These are phyloP conservation scores for Sanderia malayensis DNA, from an alignment of 30 jellyfish, hydroid and myxozoan genomes.

Conservation along the genomic window DNA sequence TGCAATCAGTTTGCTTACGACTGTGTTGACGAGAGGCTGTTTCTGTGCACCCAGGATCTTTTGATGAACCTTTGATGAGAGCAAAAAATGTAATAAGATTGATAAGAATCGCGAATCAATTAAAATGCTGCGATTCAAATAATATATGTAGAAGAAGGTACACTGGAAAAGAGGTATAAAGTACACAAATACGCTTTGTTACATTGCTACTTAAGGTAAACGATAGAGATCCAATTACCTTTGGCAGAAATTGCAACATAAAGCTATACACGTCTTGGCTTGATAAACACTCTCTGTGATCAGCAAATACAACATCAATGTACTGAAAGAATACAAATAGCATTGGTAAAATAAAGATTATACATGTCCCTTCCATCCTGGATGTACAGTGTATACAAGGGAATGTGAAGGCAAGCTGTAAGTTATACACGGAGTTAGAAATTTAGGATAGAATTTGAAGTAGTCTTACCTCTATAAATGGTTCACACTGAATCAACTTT, in stretches of 20 bases:
- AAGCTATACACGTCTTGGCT: conserved; percentile 56
- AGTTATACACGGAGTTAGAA: background rate
- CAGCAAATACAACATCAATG: conserved; percentile 79
- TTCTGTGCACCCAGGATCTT: conserved; percentile 75
- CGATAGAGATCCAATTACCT: too few relatives aligned
- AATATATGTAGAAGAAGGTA: too few relatives aligned
- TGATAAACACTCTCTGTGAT: conserved; percentile 76
- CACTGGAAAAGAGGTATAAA: too few relatives aligned
- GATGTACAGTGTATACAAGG: too few relatives aligned
- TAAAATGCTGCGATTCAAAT: too few relatives aligned
- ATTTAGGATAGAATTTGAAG: background rate
- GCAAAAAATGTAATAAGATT: too few relatives aligned
- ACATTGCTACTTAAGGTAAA: too few relatives aligned
- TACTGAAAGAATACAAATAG: conserved; percentile 50
- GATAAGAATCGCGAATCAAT: too few relatives aligned
- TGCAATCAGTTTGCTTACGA: conserved; percentile 67
- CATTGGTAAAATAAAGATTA: too few relatives aligned
- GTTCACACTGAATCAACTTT: conserved; percentile 68
- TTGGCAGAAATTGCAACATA: conserved; percentile 68
- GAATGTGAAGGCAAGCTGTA: too few relatives aligned
- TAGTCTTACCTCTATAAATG: conserved; percentile 88
- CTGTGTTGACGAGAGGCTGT: conserved; percentile 63
- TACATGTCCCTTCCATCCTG: too few relatives aligned
- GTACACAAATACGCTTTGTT: too few relatives aligned
- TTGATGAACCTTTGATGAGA: conserved; percentile 79